Evolutionary conservation across 2,113 vertebrate genomes (phyloP).

Genomic region (Bubo scandiacus): DNA sequence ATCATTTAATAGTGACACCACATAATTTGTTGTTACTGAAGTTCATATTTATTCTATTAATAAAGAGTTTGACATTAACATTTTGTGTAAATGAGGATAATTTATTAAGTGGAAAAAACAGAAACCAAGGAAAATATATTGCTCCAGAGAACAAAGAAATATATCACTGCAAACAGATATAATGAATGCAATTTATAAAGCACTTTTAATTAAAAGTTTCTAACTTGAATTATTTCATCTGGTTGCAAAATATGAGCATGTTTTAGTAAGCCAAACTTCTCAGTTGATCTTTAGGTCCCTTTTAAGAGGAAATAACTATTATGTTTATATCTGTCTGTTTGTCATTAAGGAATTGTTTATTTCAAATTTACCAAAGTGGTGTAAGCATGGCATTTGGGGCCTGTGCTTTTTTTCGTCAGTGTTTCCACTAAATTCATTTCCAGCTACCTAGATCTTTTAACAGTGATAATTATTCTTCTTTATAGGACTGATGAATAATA

Average conservation of each 20-base stretch:
- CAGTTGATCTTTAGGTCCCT: constrained; percentile 31
- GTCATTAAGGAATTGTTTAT: constrained; percentile 43
- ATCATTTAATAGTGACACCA: constrained; percentile 10
- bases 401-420: neutral
- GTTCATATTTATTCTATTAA: constrained; percentile 60
- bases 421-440: constrained; percentile 27
- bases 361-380: neutral
- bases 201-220: constrained; percentile 57
- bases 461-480: neutral
- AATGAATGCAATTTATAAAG: constrained; percentile 60
- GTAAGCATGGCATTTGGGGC: neutral
- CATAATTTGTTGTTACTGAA: constrained; percentile 44
- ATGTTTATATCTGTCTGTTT: constrained; percentile 15
- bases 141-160: constrained; percentile 54
- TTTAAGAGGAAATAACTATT: constrained; percentile 8
- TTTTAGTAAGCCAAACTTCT: neutral
- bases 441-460: neutral
- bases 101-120: constrained; percentile 39
- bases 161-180: constrained; percentile 54
- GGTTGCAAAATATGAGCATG: neutral
- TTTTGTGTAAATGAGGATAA: constrained; percentile 60
- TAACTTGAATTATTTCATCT: constrained; percentile 9
- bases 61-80: constrained; percentile 11
- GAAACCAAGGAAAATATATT: constrained; percentile 55
- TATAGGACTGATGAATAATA: constrained; percentile 17